Evolutionary conservation across 2,113 vertebrate genomes (phyloP).

Genomic region (Rhabdomys dilectus): DNA sequence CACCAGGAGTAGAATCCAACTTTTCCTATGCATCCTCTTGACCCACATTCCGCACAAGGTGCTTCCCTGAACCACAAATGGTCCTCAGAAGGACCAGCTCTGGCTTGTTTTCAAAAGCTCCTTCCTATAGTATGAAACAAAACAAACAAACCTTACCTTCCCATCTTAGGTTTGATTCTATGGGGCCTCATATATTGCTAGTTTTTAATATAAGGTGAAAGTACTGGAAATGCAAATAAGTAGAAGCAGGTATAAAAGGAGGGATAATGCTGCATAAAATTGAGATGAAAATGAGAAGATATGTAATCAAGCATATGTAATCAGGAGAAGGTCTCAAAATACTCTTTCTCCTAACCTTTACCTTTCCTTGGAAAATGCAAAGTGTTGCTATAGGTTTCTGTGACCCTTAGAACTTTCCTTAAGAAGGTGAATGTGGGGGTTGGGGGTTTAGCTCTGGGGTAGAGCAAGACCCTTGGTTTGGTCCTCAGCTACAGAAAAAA

Average conservation of each 20-base stretch:
- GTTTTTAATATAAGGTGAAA: neutral
- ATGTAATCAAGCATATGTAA: neutral
- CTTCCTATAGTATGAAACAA: neutral
- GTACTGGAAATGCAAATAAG: neutral
- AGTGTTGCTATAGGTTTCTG: neutral
- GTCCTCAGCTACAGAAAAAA: no score
- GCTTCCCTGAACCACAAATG: neutral
- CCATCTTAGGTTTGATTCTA: neutral
- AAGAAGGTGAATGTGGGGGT: neutral
- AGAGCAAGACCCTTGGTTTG: no score
- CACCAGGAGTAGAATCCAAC: neutral
- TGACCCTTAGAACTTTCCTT: neutral
- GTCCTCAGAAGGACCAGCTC: neutral
- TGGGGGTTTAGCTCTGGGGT: no score
- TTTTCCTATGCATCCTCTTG: neutral
- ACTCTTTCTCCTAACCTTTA: neutral
- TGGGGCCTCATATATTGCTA: neutral
- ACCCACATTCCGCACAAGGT: neutral
- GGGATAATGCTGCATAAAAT: neutral
- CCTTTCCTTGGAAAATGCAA: slow-evolving; percentile 34
- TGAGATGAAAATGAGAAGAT: slow-evolving; percentile 7
- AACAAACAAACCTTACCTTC: neutral
- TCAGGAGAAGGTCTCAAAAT: neutral
- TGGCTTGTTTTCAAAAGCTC: neutral
- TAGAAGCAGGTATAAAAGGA: neutral